Conservation (phyloP, 2,113 vertebrate species). For the Lycocorax pyrrhopterus region DNA sequence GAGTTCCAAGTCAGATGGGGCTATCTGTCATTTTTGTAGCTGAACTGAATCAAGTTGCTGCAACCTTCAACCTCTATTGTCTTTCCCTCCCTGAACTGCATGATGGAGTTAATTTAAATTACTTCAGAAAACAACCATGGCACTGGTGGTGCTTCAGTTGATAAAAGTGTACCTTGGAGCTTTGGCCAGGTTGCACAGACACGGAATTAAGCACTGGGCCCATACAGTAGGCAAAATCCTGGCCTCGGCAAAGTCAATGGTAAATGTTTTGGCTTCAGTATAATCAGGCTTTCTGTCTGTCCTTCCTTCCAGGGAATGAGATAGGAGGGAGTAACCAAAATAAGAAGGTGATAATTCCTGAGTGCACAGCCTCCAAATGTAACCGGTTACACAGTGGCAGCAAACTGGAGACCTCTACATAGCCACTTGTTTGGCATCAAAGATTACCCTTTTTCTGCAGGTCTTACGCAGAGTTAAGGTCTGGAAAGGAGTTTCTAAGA, state of each 20-base stretch:
- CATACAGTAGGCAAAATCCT: background rate
- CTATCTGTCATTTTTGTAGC: background rate
- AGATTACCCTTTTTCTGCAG: background rate
- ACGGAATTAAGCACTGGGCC: background rate
- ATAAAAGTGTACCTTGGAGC: background rate
- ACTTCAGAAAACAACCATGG: background rate
- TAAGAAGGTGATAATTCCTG: background rate
- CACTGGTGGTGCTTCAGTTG: background rate
- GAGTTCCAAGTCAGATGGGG: background rate
- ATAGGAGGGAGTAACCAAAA: background rate
- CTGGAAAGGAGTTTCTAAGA: background rate
- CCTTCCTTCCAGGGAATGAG: background rate
- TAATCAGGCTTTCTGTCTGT: background rate
- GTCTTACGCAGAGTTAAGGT: background rate
- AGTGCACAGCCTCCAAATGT: background rate
- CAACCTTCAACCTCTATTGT: background rate
- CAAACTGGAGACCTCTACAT: background rate
- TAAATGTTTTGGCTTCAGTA: background rate
- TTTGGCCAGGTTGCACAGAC: background rate
- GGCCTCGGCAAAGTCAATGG: background rate
- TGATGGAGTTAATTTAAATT: background rate
- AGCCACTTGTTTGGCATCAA: background rate
- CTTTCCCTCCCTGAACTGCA: background rate
- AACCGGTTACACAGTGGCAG: background rate
- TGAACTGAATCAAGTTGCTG: background rate